Evolutionary conservation across 2,888 invertebrate species (phyloP), one percentile per base, ranked within the genome.

Genomic region (Orchesellides sinensis): DNA sequence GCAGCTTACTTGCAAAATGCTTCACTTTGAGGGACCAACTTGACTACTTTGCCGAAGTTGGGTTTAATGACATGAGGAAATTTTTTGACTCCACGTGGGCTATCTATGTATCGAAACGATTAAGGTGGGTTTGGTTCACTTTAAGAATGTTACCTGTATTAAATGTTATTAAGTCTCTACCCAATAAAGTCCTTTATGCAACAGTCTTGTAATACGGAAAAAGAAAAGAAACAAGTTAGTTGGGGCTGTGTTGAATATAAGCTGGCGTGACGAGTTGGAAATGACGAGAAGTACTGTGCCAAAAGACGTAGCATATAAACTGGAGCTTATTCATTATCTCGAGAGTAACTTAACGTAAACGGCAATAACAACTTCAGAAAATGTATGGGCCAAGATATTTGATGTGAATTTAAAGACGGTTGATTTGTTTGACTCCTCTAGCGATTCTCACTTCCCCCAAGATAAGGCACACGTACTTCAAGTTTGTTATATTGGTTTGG

Each of bases 261-360:
- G 65, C 27, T 80, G 80, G 80, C 80, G 73, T n/a, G 80, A 81
- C 40, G 80, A 81, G 25, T 17, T 81, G 0, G 10, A 49, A n/a
- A 23, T 81, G 1, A 72, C 45, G 0, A 32, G 27, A 10, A 49
- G 2, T 25, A 1, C 21, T n/a, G n/a, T 73, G 6, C 47, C 73
- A 17, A 3, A 0, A 1, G 68, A 73, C 17, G 54, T 81, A 8
- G 29, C 29, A 0, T 81, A 81, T 29, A 81, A 81, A 45, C 21
- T 81, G 19, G 73, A 81, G 32, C 45, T 81, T 0, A 66, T 81
- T 32, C 66, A 66, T 0, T 73, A 47, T 54, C 49, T 81, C 10
- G 80, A 81, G 29, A 19, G n/a, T 32, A 73, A 59, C 0, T 29
- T 81, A 14, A 81, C 73, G 79, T 79, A 56, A 72, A 56, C 40